Conservation (phyloP, 2,888 invertebrate species). For the Aproaerema taeniolella region DNA sequence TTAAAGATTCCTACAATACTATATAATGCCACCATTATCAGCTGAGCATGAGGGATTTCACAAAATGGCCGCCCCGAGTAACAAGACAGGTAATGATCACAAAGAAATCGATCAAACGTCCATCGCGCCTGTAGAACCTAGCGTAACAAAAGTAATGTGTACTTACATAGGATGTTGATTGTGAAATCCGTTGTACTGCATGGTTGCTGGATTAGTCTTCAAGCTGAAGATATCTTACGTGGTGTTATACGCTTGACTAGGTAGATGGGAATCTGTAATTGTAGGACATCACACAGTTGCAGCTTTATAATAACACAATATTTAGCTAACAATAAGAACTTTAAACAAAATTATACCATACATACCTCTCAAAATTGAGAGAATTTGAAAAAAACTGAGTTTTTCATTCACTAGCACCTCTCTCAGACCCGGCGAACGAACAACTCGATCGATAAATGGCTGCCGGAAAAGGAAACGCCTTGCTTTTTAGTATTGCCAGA, state of each 20-base stretch:
- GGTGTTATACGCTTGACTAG: slow-evolving; percentile 54
- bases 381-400: slow-evolving; percentile 53
- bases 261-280: slow-evolving; percentile 60
- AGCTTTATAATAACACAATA: too few species aligned
- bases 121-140: too few species aligned
- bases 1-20: too few species aligned
- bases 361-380: slow-evolving; percentile 72
- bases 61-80: slow-evolving; percentile 68
- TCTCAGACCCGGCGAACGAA: slow-evolving; percentile 78
- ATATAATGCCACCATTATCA: slow-evolving; percentile 47
- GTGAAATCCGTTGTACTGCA: slow-evolving; percentile 75
- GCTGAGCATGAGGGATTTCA: slow-evolving; percentile 58
- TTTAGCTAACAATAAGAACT: neutral
- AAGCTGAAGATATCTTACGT: slow-evolving; percentile 41
- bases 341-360: slow-evolving; percentile 12
- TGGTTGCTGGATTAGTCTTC: slow-evolving; percentile 36
- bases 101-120: slow-evolving; percentile 8
- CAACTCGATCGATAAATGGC: slow-evolving; percentile 81
- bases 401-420: slow-evolving; percentile 60
- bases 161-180: slow-evolving; percentile 74
- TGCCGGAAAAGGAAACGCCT: slow-evolving; percentile 25
- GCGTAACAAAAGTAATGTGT: neutral
- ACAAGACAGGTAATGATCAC: slow-evolving; percentile 20
- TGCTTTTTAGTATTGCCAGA: neutral
- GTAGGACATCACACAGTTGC: slow-evolving; percentile 13